Conservation (phyloP, 2,113 vertebrate species). For the Chroicocephalus ridibundus region DNA sequence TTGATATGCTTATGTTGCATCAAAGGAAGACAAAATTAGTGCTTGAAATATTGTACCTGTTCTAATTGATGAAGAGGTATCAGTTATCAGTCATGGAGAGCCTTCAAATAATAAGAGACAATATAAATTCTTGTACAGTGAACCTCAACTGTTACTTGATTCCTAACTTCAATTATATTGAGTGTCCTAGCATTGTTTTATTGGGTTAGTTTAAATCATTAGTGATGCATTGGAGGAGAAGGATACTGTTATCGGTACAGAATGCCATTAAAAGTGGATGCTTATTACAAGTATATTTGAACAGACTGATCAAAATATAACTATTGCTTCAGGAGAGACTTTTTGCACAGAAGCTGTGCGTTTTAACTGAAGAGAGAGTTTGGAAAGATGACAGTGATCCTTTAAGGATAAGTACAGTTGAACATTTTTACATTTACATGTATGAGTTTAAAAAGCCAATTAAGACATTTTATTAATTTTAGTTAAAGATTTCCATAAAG, state of each 20-base stretch:
- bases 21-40: conserved; percentile 40
- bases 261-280: not conserved
- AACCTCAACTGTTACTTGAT: conserved; percentile 54
- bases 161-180: conserved; percentile 63
- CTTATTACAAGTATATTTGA: not conserved
- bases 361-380: not conserved
- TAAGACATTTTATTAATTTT: not conserved
- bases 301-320: not conserved
- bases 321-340: not conserved
- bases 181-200: conserved; percentile 56
- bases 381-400: not conserved
- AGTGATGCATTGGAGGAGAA: conserved; percentile 43
- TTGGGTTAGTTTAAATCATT: conserved; percentile 50
- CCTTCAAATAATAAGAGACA: conserved; percentile 47
- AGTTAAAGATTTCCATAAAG: not conserved
- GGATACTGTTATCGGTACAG: conserved; percentile 3
- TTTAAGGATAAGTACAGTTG: not conserved
- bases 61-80: conserved; percentile 16
- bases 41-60: not conserved
- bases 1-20: not conserved
- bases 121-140: conserved; percentile 47
- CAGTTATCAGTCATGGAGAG: not conserved
- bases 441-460: not conserved
- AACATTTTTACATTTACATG: not conserved
- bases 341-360: not conserved